Percentiles rank a stretch among this genome's conserved stretches.
Conservation (phyloP, 2,888 invertebrate genomes). For the Polyploca ridens region DNA sequence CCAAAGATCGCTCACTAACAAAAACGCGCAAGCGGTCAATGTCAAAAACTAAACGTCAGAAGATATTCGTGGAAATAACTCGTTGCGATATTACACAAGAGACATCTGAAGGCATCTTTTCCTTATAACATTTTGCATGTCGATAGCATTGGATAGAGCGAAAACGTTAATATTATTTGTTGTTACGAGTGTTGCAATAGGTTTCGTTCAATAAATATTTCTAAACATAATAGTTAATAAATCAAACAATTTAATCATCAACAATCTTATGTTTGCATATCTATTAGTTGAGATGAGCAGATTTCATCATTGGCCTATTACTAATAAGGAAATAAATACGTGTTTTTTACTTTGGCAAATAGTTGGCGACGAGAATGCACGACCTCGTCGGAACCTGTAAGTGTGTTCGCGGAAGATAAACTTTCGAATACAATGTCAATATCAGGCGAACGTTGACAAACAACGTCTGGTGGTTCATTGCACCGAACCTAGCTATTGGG, state of each 20-base stretch:
- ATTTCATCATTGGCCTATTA: conserved; percentile 26
- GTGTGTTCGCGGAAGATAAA: conserved; percentile 61
- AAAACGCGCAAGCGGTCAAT: background rate
- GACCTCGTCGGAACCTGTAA: conserved; percentile 62
- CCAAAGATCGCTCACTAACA: background rate
- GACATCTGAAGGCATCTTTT: background rate
- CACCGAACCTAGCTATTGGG: conserved; percentile 33
- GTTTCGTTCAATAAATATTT: conserved; percentile 9
- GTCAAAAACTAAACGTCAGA: background rate
- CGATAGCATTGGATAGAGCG: background rate
- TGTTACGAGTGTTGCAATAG: background rate
- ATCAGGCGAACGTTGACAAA: conserved; percentile 47
- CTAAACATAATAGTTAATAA: background rate
- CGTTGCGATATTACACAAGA: background rate
- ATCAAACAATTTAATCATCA: background rate
- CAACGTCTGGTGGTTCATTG: conserved; percentile 41
- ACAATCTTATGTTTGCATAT: too few species aligned
- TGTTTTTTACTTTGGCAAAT: conserved; percentile 35
- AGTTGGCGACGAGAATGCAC: conserved; percentile 42
- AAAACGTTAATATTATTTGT: background rate
- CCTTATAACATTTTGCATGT: background rate
- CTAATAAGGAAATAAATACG: conserved; percentile 33
- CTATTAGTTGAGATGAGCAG: conserved; percentile 13
- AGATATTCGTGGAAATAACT: background rate
- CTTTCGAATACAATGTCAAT: conserved; percentile 78